Conservation (phyloP, 2,113 vertebrate species). For the Castor canadensis region DNA sequence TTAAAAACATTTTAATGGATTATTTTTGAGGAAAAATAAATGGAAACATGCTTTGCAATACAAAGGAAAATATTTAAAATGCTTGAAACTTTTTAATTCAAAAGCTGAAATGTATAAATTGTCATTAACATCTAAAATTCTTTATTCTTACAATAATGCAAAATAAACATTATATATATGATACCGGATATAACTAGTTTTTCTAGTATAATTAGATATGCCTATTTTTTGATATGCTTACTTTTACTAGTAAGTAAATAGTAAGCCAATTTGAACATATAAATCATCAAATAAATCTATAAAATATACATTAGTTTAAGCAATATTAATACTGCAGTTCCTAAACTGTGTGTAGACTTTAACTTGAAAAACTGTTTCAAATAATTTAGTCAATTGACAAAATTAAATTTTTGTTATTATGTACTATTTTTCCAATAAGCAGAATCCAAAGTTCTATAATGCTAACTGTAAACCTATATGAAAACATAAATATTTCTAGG, state of each 20-base stretch:
- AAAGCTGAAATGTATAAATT: not conserved
- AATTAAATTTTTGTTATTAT: not conserved
- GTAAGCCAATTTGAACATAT: not conserved
- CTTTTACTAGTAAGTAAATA: no score
- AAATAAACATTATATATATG: not conserved
- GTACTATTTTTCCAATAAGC: not conserved
- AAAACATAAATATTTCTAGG: not conserved
- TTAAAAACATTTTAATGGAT: not conserved
- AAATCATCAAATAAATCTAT: not conserved
- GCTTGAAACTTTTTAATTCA: not conserved
- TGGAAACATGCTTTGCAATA: not conserved
- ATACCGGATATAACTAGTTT: not conserved
- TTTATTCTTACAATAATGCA: not conserved
- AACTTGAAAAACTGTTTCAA: not conserved
- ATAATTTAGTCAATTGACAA: not conserved
- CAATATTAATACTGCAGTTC: not conserved
- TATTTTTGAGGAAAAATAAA: not conserved
- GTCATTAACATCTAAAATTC: not conserved
- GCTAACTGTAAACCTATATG: not conserved
- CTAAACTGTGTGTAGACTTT: not conserved
- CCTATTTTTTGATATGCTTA: no score
- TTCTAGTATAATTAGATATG: not conserved
- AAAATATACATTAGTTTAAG: not conserved
- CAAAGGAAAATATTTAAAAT: not conserved
- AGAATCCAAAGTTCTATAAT: not conserved